A percentile compares a stretch with the other conserved stretches of the same genome.
Evolutionary conservation across 2,113 vertebrate species (phyloP).

Genomic region (Boleophthalmus pectinirostris): DNA sequence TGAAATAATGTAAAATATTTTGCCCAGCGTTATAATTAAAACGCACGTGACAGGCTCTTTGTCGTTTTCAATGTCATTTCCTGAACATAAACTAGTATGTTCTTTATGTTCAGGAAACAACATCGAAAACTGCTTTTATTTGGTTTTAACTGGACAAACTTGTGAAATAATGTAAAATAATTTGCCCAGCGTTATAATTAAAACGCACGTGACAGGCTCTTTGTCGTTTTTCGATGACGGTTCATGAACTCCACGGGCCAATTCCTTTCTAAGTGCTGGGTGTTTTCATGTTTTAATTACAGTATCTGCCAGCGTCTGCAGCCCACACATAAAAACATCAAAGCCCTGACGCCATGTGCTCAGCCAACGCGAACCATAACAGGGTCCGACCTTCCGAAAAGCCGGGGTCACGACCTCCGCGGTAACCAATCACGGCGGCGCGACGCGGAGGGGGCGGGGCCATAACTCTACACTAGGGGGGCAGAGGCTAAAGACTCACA

Average conservation of each 20-base stretch:
- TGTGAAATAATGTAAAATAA: too few species aligned
- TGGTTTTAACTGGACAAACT: too few species aligned
- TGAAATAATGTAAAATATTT: too few species aligned
- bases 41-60: neutral
- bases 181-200: too few species aligned
- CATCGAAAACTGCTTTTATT: too few species aligned
- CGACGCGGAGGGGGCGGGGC: neutral
- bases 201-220: neutral
- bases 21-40: too few species aligned
- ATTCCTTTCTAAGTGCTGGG: constrained; percentile 1
- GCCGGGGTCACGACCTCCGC: constrained; percentile 14
- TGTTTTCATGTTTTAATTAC: constrained; percentile 4
- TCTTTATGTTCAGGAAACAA: too few species aligned
- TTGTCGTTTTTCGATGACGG: neutral
- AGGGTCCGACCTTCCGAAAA: neutral
- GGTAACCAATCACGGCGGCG: constrained; percentile 30
- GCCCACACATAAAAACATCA: neutral
- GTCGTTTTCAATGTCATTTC: too few species aligned
- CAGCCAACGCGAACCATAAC: neutral
- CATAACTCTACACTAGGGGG: neutral
- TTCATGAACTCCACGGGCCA: neutral
- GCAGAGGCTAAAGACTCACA: constrained; percentile 17
- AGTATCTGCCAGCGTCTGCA: neutral
- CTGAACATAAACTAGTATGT: too few species aligned
- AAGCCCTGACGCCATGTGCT: neutral